Evolutionary conservation across 2,888 invertebrate species (phyloP).

Genomic region (Gryllus longicercus): DNA sequence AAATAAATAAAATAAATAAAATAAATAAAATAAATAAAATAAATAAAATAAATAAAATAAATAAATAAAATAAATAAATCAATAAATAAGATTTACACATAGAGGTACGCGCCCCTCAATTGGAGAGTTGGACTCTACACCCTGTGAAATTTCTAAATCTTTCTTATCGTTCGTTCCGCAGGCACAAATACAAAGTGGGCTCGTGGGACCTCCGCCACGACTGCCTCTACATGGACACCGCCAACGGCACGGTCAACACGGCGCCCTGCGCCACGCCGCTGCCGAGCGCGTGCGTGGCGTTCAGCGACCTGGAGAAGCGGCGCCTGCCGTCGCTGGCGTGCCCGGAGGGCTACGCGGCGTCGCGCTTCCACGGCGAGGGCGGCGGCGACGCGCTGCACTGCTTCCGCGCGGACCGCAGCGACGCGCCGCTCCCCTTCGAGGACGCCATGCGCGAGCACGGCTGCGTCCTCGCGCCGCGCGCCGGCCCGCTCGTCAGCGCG

Average conservation of each 20-base stretch:
- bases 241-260: not conserved
- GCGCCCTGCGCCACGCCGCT: not conserved
- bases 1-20: too few species aligned
- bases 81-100: too few species aligned
- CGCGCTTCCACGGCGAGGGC: not conserved
- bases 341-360: not conserved
- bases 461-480: not conserved
- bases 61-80: too few species aligned
- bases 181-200: not conserved
- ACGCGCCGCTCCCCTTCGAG: not conserved
- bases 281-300: not conserved
- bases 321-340: not conserved
- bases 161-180: not conserved
- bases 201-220: not conserved
- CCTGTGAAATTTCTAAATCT: too few species aligned
- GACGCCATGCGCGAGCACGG: not conserved
- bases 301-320: not conserved
- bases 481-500: not conserved
- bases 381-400: not conserved
- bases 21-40: too few species aligned
- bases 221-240: not conserved
- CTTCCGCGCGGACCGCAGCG: not conserved
- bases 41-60: too few species aligned
- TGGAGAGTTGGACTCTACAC: too few species aligned
- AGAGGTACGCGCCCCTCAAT: too few species aligned